Conservation (phyloP, 2,888 invertebrate species). For the Caenorhabditis sp. region DNA sequence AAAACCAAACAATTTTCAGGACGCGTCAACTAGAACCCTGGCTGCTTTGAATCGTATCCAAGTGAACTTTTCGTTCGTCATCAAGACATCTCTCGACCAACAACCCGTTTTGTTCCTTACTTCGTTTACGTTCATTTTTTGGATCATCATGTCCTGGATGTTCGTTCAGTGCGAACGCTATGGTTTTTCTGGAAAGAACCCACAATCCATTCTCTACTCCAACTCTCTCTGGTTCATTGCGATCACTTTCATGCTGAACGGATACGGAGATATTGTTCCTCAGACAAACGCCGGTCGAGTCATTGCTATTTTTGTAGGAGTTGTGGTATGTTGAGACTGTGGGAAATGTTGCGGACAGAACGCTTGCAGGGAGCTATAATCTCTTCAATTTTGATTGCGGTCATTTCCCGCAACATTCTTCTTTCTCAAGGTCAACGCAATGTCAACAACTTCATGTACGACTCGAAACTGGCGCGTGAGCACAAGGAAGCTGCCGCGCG, state of each 20-base stretch:
- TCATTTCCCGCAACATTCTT: constrained; percentile 98
- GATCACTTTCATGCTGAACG: constrained; percentile 98
- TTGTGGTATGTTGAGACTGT: constrained; percentile 98
- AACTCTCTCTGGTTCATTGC: constrained; percentile 79
- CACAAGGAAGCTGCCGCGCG: constrained; percentile 99
- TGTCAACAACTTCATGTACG: constrained; percentile 99
- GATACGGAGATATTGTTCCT: constrained; percentile 98
- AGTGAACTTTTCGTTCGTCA: constrained; percentile 93
- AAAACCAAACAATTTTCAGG: no score
- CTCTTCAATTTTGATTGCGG: constrained; percentile 98
- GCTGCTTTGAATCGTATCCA: constrained; percentile 84
- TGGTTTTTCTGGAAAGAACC: constrained; percentile 62
- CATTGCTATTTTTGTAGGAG: constrained; percentile 98
- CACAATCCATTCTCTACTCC: constrained; percentile 74
- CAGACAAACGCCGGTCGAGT: constrained; percentile 99
- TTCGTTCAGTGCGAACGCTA: constrained; percentile 92
- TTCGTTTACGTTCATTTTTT: constrained; percentile 98
- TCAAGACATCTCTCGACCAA: constrained; percentile 99
- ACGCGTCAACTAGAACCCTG: constrained; percentile 91
- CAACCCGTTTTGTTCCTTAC: constrained; percentile 97
- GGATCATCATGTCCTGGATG: constrained; percentile 99
- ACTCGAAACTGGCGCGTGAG: constrained; percentile 98
- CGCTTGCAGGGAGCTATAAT: constrained; percentile 98
- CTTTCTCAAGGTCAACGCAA: constrained; percentile 97
- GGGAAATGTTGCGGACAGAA: no score